Conservation (phyloP, 1,140 invertebrate genomes). For the Cepaea nemoralis region DNA sequence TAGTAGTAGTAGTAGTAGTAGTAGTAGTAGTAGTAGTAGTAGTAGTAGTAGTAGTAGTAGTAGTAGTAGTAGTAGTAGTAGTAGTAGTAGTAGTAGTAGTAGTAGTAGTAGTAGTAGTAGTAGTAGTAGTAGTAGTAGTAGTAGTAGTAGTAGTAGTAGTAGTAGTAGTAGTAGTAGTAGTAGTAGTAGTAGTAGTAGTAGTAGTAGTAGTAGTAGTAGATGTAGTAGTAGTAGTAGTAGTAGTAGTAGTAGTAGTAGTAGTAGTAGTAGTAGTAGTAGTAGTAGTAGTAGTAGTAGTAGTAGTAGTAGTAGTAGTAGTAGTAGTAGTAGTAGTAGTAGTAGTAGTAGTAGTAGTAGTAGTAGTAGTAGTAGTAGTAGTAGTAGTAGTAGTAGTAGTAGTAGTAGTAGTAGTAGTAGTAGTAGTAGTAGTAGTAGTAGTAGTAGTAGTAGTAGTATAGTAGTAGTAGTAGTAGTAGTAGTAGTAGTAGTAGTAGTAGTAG, state of each 20-base stretch:
- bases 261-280: background rate
- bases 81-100: background rate
- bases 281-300: background rate
- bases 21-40: conserved; percentile 3
- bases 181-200: background rate
- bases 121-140: too few relatives aligned
- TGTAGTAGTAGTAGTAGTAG: too few relatives aligned
- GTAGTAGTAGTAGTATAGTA: background rate
- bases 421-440: background rate
- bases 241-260: background rate
- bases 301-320: background rate
- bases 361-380: background rate
- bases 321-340: background rate
- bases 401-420: background rate
- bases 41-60: too few relatives aligned
- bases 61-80: too few relatives aligned
- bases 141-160: too few relatives aligned
- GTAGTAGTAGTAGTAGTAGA: background rate
- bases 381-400: background rate
- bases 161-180: too few relatives aligned
- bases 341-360: background rate
- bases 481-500: background rate
- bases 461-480: background rate
- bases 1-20: background rate
- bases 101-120: too few relatives aligned